Percentiles rank a stretch among this genome's conserved stretches.
Evolutionary conservation across 1,140 invertebrate species (phyloP).

Genomic region (Lasioglossum baleicum): DNA sequence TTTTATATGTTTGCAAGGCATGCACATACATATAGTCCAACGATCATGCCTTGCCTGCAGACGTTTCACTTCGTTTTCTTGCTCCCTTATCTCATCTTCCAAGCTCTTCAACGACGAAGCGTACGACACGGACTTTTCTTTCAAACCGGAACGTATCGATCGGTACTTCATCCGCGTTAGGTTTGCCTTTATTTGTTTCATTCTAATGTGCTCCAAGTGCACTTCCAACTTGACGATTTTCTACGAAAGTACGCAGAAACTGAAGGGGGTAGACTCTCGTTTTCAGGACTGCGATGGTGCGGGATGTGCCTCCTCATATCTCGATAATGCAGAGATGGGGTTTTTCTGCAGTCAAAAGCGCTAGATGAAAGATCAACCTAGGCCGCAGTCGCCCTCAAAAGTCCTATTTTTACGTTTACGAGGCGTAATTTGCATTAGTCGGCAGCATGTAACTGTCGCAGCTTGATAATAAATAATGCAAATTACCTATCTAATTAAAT

Average conservation of each 20-base stretch:
- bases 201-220: conserved; percentile 84
- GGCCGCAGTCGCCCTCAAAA: no score
- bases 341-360: no score
- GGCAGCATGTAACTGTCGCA: no score
- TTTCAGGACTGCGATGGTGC: no score
- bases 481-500: no score
- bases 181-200: conserved; percentile 89
- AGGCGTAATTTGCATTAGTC: no score
- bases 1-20: neutral
- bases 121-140: conserved; percentile 86
- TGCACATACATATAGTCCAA: neutral
- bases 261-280: no score
- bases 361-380: no score
- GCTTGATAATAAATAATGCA: no score
- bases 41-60: conserved; percentile 72
- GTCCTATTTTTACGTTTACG: no score
- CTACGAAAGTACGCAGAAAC: conserved; percentile 75
- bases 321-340: no score
- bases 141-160: conserved; percentile 85
- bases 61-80: conserved; percentile 86
- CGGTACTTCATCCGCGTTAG: conserved; percentile 88
- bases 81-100: conserved; percentile 84
- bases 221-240: conserved; percentile 83
- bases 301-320: no score
- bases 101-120: conserved; percentile 86